Conservation (phyloP, 2,113 vertebrate genomes). For the Podarcis raffonei region DNA sequence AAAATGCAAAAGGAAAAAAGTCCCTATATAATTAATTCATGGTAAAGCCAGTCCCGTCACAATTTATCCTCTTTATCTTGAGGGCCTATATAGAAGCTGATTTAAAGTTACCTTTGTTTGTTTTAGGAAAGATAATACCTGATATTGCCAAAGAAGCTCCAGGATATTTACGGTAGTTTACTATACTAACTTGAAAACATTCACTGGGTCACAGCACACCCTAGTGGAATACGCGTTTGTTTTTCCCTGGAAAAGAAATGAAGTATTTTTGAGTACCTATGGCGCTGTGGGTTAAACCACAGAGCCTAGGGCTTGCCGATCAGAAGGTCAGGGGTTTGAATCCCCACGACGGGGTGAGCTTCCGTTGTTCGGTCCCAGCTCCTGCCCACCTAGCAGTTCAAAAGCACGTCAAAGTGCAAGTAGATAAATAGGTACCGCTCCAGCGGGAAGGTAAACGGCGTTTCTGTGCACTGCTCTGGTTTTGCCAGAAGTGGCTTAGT, state of each 20-base stretch:
- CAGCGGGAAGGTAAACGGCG: too few species aligned
- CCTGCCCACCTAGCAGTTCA: too few species aligned
- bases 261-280: neutral
- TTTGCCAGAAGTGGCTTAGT: too few species aligned
- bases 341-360: too few species aligned
- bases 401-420: too few species aligned
- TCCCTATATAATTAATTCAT: neutral
- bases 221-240: neutral
- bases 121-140: neutral
- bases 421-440: too few species aligned
- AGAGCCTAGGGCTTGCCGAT: too few species aligned
- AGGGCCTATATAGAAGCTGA: neutral
- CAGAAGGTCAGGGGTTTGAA: too few species aligned
- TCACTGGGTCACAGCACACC: constrained; percentile 41
- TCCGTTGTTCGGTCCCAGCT: too few species aligned
- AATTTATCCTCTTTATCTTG: neutral
- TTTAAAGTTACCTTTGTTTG: neutral
- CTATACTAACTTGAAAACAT: neutral
- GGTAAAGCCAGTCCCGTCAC: neutral
- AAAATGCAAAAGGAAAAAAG: neutral
- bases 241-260: neutral
- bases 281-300: too few species aligned
- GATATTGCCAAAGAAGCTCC: neutral
- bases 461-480: too few species aligned
- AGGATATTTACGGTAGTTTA: neutral